Evolutionary conservation across 2,888 invertebrate genomes (phyloP), one percentile per base, ranked within the genome.

Genomic region (Eristalinus aeneus): DNA sequence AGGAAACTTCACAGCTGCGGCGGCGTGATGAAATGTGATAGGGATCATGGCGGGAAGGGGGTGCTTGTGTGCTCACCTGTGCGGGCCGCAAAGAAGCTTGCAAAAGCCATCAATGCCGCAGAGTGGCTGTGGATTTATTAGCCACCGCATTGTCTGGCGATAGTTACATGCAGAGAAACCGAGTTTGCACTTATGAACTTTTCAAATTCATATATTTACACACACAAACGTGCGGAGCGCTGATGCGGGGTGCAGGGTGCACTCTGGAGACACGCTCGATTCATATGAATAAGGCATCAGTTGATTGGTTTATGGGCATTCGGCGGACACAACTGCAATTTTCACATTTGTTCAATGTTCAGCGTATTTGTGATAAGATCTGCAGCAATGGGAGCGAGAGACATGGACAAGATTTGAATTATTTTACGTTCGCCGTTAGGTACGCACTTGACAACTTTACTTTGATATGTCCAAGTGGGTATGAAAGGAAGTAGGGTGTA

Each of bases 111-210:
- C 36, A n/a, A 20, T 46, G 53, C 54, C 61, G 67, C 56, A 36
- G 76, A 1, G n/a, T 46, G 16, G 16, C 16, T 16, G 5, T 16
- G 16, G 46, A 46, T 46, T 46, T 46, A 46, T 46, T 46, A 16
- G 8, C 8, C 46, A 46, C 16, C 16, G 16, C 16, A 16, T 8
- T 46, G n/a, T 46, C 46, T 16, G 2, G 8, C 46, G 46, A 16
- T 16, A 46, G 46, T 16, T 46, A 39, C 39, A 39, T 4, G 46
- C 16, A 27, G 16, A 16, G 39, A 2, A 39, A 39, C 39, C 6
- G n/a, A 68, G 65, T 69, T 63, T 78, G 74, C 82, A 86, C 78
- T 86, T 86, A 78, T 82, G 86, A 86, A 74, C 74, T 86, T 72
- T 81, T 65, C 23, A 72, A 73, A 82, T 77, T 86, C 82, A 82